These are phyloP conservation scores for Onychostoma macrolepis DNA, from an alignment of 2,113 vertebrate species.

Conservation along the genomic window DNA sequence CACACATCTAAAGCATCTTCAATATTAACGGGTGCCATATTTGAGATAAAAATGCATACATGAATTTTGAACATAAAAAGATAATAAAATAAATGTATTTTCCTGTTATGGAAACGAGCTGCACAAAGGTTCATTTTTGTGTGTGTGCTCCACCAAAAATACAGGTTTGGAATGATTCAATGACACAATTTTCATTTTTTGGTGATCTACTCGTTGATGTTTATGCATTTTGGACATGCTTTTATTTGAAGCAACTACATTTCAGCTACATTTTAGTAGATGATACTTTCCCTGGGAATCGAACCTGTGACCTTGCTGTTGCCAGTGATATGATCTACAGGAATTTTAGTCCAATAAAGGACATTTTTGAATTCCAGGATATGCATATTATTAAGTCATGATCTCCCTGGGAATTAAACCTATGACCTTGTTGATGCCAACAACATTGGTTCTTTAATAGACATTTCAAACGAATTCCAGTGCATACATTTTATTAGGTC, in stretches of 20 bases:
- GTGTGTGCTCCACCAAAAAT: not conserved
- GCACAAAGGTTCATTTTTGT: not conserved
- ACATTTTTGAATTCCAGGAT: no score
- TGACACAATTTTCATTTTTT: not conserved
- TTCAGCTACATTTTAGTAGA: not conserved
- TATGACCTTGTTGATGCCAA: not conserved
- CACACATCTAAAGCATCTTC: no score
- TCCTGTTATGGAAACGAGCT: not conserved
- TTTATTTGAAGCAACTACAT: not conserved
- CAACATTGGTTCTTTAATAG: not conserved
- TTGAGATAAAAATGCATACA: no score
- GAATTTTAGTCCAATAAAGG: no score
- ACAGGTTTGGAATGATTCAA: not conserved
- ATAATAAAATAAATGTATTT: not conserved
- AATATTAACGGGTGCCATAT: not conserved
- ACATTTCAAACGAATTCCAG: no score
- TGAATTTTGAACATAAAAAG: not conserved
- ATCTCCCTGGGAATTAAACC: not conserved
- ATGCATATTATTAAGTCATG: not conserved
- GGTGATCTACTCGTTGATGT: not conserved
- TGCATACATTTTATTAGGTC: no score
- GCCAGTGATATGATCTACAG: no score
- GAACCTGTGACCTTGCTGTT: not conserved
- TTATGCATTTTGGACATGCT: not conserved
- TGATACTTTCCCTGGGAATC: not conserved